These are phyloP conservation scores for Labia minor DNA, from an alignment of 2,888 invertebrate species.

Conservation along the genomic window DNA sequence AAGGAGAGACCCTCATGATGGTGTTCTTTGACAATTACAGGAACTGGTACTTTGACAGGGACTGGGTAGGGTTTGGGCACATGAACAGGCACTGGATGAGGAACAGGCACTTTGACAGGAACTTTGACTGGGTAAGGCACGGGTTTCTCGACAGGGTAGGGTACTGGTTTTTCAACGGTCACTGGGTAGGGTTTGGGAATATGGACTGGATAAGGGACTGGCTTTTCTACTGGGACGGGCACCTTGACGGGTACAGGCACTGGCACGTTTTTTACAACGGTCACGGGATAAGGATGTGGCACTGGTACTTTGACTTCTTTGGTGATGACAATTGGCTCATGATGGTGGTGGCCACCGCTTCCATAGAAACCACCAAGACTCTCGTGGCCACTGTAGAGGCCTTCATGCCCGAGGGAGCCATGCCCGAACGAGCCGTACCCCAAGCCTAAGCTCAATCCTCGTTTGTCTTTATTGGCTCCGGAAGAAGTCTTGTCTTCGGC, in stretches of 20 bases:
- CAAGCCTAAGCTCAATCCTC: not conserved
- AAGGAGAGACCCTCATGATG: not conserved
- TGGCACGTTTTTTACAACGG: conserved; percentile 30
- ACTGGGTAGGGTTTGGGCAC: conserved; percentile 50
- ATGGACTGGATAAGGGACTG: conserved; percentile 57
- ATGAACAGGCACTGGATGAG: conserved; percentile 61
- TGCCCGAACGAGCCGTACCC: not conserved
- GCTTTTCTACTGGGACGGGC: conserved; percentile 57
- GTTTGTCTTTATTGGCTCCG: not conserved
- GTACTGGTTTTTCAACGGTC: conserved; percentile 33
- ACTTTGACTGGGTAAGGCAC: conserved; percentile 51
- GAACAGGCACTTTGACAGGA: conserved; percentile 39
- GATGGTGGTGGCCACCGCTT: not conserved
- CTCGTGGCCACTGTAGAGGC: not conserved
- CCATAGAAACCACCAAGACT: not conserved
- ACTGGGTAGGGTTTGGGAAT: conserved; percentile 59
- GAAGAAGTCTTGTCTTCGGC: not conserved
- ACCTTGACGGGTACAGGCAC: conserved; percentile 23
- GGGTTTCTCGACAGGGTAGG: conserved; percentile 54
- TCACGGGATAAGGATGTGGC: conserved; percentile 52
- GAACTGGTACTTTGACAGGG: conserved; percentile 40
- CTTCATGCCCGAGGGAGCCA: not conserved
- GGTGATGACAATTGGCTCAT: not conserved
- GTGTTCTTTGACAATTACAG: conserved; percentile 23
- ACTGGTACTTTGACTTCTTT: conserved; percentile 47